Evolutionary conservation across 2,888 invertebrate species (phyloP), one percentile per base, ranked within the genome.

Genomic region (Creontiades dilutus): DNA sequence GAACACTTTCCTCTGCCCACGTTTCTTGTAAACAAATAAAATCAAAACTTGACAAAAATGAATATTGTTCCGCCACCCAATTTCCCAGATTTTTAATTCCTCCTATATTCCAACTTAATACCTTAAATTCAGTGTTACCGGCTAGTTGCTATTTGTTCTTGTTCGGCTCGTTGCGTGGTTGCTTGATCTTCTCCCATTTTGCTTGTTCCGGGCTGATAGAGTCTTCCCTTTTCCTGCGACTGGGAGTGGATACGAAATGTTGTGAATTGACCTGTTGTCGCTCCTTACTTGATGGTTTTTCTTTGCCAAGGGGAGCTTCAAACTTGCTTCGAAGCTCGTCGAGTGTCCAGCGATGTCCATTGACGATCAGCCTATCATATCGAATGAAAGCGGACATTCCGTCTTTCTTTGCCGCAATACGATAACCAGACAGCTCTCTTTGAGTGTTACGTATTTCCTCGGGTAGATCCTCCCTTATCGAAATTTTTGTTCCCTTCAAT

Each of bases 341-440:
- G 5, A 85, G 5, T 7, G 85, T 27, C 85, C 85, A 85, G 5
- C 11, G 13, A 7, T 85, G 55, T 4, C 85, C 85, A 14, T 85
- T 14, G 13, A 85, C 85, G 11, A 85, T 55, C 57, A 85, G 19
- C n/a, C 57, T 55, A 57, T 85, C 85, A 7, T n/a, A 5, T 57
- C 85, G 19, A 11, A 85, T 52, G 61, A 57, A 85, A 12, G 85
- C 85, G 5, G 55, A 13, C 85, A 57, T 52, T 13, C 85, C 85
- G 61, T 85, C 85, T n/a, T 55, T 27, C 27, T 19, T 85, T 4
- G 85, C 85, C 5, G 14, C 14, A 9, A 14, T 85, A 27, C 57
- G 85, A 82, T 13, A 82, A 4, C 11, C 14, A 5, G n/a, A 13
- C 55, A 85, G 57, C 55, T 52, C 28, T 57, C n/a, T 85, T 55